Conservation (phyloP, 35 echinoderm and acorn worm genomes). For the Acanthaster planci region DNA sequence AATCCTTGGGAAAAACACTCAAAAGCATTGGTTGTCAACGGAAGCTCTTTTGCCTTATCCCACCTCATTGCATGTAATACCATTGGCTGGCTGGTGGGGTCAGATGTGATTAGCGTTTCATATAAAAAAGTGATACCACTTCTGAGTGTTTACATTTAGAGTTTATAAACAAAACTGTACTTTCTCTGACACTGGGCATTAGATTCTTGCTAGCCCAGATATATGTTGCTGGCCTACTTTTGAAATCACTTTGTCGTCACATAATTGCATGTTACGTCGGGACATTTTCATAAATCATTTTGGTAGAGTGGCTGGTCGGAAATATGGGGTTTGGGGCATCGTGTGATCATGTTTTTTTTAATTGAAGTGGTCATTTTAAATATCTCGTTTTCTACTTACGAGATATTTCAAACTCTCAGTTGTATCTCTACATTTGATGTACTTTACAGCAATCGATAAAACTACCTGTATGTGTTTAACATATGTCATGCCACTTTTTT, state of each 20-base stretch:
- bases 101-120: not conserved
- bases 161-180: slow-evolving; percentile 11
- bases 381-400: not conserved
- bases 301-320: not conserved
- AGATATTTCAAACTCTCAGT: too few species aligned
- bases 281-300: slow-evolving; percentile 3
- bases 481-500: slow-evolving; percentile 8
- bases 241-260: not conserved
- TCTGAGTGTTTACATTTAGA: slow-evolving; percentile 8
- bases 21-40: not conserved
- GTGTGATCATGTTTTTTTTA: too few species aligned
- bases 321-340: too few species aligned
- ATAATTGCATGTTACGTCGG: too few species aligned
- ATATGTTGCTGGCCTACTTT: not conserved
- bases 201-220: not conserved
- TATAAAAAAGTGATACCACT: not conserved
- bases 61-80: not conserved
- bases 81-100: not conserved
- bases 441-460: too few species aligned
- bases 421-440: too few species aligned
- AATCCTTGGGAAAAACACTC: not conserved
- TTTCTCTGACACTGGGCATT: not conserved
- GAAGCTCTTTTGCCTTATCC: not conserved
- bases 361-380: not conserved
- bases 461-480: too few species aligned